Conservation (phyloP, 2,113 vertebrate genomes). For the Calidris pygmaea region DNA sequence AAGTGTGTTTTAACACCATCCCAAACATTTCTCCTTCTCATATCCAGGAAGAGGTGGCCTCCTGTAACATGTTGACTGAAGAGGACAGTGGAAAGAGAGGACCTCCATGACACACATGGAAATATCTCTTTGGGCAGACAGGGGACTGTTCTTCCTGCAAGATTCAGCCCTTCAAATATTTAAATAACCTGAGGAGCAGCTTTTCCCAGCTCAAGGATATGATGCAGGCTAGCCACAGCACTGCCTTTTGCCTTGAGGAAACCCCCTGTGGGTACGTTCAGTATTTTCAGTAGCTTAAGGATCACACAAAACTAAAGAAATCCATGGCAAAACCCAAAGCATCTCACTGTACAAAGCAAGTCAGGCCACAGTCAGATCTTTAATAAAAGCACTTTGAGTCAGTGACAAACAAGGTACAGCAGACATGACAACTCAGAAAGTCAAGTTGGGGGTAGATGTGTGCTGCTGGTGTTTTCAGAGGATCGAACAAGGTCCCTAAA, state of each 20-base stretch:
- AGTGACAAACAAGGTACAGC: conserved; percentile 25
- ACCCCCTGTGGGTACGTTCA: neutral
- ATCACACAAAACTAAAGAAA: neutral
- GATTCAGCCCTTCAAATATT: neutral
- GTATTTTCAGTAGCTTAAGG: neutral
- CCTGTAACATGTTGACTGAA: neutral
- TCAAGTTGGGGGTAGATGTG: neutral
- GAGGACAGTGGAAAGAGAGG: neutral
- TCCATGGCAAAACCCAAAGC: neutral
- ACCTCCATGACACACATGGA: neutral
- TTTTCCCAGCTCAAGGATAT: neutral
- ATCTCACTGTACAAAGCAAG: neutral
- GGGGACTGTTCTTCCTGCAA: neutral
- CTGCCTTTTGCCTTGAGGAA: neutral
- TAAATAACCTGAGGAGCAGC: neutral
- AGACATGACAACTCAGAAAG: conserved; percentile 13
- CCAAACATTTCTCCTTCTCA: neutral
- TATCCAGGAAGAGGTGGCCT: neutral
- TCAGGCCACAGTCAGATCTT: conserved; percentile 52
- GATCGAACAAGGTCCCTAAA: neutral
- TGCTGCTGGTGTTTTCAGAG: conserved; percentile 27
- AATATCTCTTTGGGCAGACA: neutral
- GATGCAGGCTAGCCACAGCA: neutral
- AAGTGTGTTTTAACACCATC: neutral
- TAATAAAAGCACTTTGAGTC: conserved; percentile 60